Evolutionary conservation across 1,140 invertebrate species (phyloP).

Genomic region (Rhizoglyphus robini): DNA sequence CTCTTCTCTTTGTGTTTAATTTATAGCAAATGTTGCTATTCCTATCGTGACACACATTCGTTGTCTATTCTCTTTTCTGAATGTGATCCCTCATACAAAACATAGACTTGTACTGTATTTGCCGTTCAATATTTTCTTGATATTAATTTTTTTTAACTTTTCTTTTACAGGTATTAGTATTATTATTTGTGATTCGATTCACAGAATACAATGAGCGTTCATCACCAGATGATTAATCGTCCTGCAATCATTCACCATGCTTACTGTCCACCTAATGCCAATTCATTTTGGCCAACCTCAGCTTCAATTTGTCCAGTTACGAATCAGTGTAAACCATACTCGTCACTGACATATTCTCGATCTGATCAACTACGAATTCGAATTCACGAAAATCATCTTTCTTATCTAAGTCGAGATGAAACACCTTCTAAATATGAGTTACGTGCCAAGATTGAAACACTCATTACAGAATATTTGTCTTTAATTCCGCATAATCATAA

Average conservation of each 20-base stretch:
- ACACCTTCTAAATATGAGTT: slow-evolving; percentile 24
- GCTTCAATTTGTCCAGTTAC: neutral
- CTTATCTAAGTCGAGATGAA: slow-evolving; percentile 27
- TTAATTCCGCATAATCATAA: slow-evolving; percentile 25
- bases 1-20: too few species aligned
- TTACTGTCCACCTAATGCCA: neutral
- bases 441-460: slow-evolving; percentile 23
- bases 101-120: too few species aligned
- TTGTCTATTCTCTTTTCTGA: too few species aligned
- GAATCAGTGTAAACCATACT: neutral
- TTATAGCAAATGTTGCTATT: too few species aligned
- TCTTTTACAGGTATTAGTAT: too few species aligned
- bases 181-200: too few species aligned
- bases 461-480: slow-evolving; percentile 25
- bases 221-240: neutral
- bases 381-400: slow-evolving; percentile 25
- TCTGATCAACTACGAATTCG: slow-evolving; percentile 23
- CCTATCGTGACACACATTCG: too few species aligned
- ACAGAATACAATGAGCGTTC: neutral
- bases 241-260: neutral
- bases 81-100: too few species aligned
- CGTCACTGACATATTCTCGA: neutral
- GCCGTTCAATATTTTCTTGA: too few species aligned
- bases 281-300: neutral
- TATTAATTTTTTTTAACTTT: too few species aligned